Base-by-base conservation (phyloP, 2,113 vertebrate species). In the Octodon degus region DNA sequence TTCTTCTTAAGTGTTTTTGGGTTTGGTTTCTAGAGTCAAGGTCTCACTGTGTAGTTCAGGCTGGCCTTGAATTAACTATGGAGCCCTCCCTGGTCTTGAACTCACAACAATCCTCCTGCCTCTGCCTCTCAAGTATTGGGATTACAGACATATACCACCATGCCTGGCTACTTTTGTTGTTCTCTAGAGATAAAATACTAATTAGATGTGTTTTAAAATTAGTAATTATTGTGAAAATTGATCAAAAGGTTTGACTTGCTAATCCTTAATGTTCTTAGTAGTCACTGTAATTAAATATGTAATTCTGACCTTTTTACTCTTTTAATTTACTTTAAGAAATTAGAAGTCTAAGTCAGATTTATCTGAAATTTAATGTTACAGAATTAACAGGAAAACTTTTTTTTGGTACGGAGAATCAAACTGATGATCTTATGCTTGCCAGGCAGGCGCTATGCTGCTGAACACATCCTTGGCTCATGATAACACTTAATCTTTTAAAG, bases 301-400 rank as follows among this genome's bases (percentile, higher is more conserved):
- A 89, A 86, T 95, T 89, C 55, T 93, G 9, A 83, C 40, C 34
- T 68, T 72, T 95, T 72, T 80, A 67, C n/a, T 86, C 37, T 95
- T 85, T 94, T 93, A 77, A 91, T 81, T 96, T 82, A 63, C 67
- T 79, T 84, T 60, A 8, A 93, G 68, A 93, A 87, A 89, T 81
- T 86, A 83, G 40, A 70, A 86, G 24, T 79, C 20, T 50, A 86
- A 14, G 25, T 86, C 81, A 85, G 13, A 86, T 94, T 76, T 94
- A 65, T 55, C 58, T 96, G 67, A 94, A 62, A 94, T 89, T 86
- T 80, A 63, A 91, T 90, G 30, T 74, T 37, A 62, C n/a, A 83
- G 25, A 84, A 85, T 89, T 95, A 90, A 63, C 43, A 79, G 58
- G n/a, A 94, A 14, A 90, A 67, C 8, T 43, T 63, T 63, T 62